Conservation (phyloP, 92 coral and sea anemone species). For the Epizoanthus scotinus region DNA sequence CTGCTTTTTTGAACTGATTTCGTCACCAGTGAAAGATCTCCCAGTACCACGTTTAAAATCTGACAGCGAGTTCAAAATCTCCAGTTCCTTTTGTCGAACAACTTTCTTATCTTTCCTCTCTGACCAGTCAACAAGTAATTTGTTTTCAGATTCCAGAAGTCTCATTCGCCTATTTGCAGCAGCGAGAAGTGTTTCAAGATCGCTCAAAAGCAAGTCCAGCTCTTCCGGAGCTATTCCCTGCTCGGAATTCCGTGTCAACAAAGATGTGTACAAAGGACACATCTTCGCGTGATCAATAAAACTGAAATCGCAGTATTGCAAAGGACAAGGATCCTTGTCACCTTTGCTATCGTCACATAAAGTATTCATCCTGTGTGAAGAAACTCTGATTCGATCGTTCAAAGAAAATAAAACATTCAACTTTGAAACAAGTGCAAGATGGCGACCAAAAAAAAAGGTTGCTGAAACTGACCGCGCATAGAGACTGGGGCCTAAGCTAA, state of each 20-base stretch:
- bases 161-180: slow-evolving; percentile 93
- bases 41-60: slow-evolving; percentile 69
- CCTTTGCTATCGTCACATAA: slow-evolving; percentile 74
- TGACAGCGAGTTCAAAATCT: slow-evolving; percentile 83
- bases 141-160: slow-evolving; percentile 89
- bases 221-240: slow-evolving; percentile 87
- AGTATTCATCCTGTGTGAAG: slow-evolving; percentile 8
- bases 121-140: slow-evolving; percentile 93
- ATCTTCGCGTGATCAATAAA: slow-evolving; percentile 86
- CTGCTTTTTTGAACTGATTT: slow-evolving; percentile 80
- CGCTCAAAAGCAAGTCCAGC: slow-evolving; percentile 90
- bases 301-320: slow-evolving; percentile 88
- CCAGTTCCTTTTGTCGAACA: slow-evolving; percentile 92
- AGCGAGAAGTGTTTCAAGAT: slow-evolving; percentile 95
- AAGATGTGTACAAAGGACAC: slow-evolving; percentile 92
- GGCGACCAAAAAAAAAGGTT: slow-evolving; percentile 5
- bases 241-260: slow-evolving; percentile 74
- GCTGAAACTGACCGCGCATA: not conserved
- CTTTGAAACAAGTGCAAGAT: slow-evolving; percentile 20
- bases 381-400: too few relatives aligned
- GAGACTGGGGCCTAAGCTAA: slow-evolving; percentile 6
- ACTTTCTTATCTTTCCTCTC: slow-evolving; percentile 99
- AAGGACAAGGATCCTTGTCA: slow-evolving; percentile 95
- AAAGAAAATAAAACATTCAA: not conserved
- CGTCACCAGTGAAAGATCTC: slow-evolving; percentile 68